Conservation (phyloP, 2,888 invertebrate species). For the Drosophila villosipedis region DNA sequence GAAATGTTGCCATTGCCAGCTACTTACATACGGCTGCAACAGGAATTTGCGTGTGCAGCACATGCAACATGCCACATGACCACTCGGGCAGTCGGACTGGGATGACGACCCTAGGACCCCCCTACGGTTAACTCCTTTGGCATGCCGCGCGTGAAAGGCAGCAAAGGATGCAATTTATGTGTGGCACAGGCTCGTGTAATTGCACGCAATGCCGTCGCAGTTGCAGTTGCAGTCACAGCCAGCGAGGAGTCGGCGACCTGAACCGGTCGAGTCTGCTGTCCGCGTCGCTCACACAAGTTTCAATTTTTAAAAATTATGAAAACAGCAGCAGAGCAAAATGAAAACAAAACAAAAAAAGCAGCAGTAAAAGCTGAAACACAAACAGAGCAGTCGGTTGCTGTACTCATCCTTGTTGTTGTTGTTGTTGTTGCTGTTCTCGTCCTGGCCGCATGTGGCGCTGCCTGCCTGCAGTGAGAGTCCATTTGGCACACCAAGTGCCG, state of each 20-base stretch:
- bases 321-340: conserved; percentile 37
- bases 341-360: conserved; percentile 7
- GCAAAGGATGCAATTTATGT: conserved; percentile 81
- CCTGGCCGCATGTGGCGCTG: conserved; percentile 69
- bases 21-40: conserved; percentile 63
- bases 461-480: conserved; percentile 60
- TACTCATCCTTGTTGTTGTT: conserved; percentile 30
- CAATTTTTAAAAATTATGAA: conserved; percentile 77
- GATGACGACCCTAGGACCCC: conserved; percentile 27
- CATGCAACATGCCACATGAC: conserved; percentile 46
- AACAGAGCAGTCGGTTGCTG: conserved; percentile 52
- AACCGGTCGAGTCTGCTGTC: conserved; percentile 43
- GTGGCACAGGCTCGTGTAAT: conserved; percentile 75
- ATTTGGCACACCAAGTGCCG: conserved; percentile 70
- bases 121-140: conserved; percentile 67
- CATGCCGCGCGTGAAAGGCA: conserved; percentile 55
- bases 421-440: conserved; percentile 17
- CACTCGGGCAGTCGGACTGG: conserved; percentile 26
- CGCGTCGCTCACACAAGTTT: conserved; percentile 60
- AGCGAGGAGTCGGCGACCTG: conserved; percentile 61
- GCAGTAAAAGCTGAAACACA: conserved; percentile 36
- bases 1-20: conserved; percentile 70
- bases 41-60: conserved; percentile 65
- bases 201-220: conserved; percentile 75
- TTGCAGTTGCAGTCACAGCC: conserved; percentile 54